Evolutionary conservation across 2,113 vertebrate species (phyloP).

Genomic region (Dasyprocta punctata): DNA sequence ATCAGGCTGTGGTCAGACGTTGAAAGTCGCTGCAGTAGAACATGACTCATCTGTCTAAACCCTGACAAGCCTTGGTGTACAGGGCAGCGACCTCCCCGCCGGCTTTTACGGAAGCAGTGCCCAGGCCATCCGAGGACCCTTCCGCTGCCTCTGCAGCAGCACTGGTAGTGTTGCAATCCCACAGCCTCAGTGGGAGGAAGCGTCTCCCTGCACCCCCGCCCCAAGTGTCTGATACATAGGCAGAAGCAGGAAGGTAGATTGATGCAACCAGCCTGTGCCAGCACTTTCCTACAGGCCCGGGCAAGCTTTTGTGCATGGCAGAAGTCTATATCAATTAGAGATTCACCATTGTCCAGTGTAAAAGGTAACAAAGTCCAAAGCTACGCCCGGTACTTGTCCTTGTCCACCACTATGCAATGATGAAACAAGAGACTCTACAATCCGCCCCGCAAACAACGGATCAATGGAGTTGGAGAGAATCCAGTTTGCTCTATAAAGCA

Average conservation of each 20-base stretch:
- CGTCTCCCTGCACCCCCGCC: not conserved
- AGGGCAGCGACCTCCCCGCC: not conserved
- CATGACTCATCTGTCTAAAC: not conserved
- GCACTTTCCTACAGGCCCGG: not conserved
- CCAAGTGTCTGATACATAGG: not conserved
- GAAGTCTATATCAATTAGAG: not conserved
- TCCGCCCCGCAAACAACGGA: not conserved
- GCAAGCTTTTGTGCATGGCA: not conserved
- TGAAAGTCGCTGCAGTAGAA: not conserved
- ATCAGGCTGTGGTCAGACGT: not conserved
- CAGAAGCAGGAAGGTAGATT: not conserved
- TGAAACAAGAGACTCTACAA: not conserved
- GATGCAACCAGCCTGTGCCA: not conserved
- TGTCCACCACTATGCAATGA: not conserved
- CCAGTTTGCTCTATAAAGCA: not conserved
- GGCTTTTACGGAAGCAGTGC: not conserved
- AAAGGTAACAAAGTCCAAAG: constrained; percentile 6
- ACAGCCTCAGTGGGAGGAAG: not conserved
- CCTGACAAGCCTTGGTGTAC: not conserved
- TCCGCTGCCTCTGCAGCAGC: not conserved
- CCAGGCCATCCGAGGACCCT: not conserved
- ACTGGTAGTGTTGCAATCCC: not conserved
- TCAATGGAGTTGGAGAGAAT: not conserved
- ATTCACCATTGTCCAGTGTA: not conserved
- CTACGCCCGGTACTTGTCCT: not conserved